phyloP scores from a whole-genome alignment of 2,888 invertebrate genomes.

The Acronicta alni region DNA sequence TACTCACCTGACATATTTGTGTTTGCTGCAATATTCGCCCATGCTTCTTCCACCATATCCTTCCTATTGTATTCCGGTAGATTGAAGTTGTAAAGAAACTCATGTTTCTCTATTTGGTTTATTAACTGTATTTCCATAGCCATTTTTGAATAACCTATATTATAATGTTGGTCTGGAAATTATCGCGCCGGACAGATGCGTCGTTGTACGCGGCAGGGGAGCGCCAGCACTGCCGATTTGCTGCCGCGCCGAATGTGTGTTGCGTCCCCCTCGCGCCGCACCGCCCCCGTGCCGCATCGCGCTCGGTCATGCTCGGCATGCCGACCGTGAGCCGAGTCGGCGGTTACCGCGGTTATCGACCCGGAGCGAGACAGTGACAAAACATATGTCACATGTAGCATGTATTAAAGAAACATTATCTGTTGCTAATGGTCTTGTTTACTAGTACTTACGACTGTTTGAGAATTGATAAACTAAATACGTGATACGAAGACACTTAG shows the following conservation, averaged over 20 bases:
- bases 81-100: constrained; percentile 62
- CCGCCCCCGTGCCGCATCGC: constrained; percentile 41
- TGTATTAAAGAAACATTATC: constrained; percentile 14
- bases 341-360: constrained; percentile 52
- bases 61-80: constrained; percentile 66
- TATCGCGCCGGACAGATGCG: constrained; percentile 25
- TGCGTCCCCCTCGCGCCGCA: constrained; percentile 58
- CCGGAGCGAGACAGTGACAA: constrained; percentile 30
- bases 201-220: constrained; percentile 41
- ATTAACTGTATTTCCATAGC: constrained; percentile 63
- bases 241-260: constrained; percentile 54
- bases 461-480: no score
- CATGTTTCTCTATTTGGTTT: constrained; percentile 62
- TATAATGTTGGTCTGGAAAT: neutral
- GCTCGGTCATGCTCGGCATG: constrained; percentile 46
- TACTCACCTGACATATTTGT: constrained; percentile 60
- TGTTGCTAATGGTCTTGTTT: constrained; percentile 9
- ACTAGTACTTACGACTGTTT: neutral
- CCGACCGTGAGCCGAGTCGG: constrained; percentile 41
- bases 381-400: constrained; percentile 10
- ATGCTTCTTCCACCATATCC: constrained; percentile 63
- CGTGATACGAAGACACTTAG: no score
- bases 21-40: constrained; percentile 58
- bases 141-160: constrained; percentile 42
- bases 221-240: constrained; percentile 54